Base-by-base conservation (phyloP, 2,888 invertebrate genomes). In the Lasiommata megera region DNA sequence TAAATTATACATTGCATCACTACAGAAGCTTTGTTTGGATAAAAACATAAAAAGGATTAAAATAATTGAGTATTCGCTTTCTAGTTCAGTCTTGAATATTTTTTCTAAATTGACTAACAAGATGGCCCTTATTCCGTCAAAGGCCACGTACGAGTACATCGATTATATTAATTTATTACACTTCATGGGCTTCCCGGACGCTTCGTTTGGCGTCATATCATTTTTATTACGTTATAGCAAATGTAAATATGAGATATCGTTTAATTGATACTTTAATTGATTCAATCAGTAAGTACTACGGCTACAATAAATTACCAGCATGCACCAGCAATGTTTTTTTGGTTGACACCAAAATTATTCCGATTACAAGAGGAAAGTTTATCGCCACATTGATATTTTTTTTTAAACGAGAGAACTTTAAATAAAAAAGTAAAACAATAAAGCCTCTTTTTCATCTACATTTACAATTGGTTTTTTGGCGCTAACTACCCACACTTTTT, bases 71-170 rank as follows among this genome's bases (percentile, higher is more conserved):
- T 62, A 61, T 61, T 65, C 72, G 71, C 75, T 79, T 75, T 69
- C 81, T 82, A 74, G 68, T 79, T 87, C 88, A 88, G 88, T 88
- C 88, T 88, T 88, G 73, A 80, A 74, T 80, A 80, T 80, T 78
- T 79, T 73, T 68, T 71, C 78, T 86, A 86, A 88, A 87, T 87
- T 86, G 87, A 88, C 88, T 80, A 81, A 79, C 78, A 71, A 70
- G 77, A 79, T 77, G 78, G 80, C 76, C 71, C 70, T 60, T 61
- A 62, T 63, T 65, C 62, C 62, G 60, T 58, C 60, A 63, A 58
- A 57, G 56, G 62, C 60, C 60, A 61, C 61, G n/a, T n/a, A n/a
- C n/a, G n/a, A 34, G 48, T 51, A 57, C 57, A 46, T 38, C 44
- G 44, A 44, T 44, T 36, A 47, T 29, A 51, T 51, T 51, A 51